These are phyloP conservation scores for Euphonia xanthogaster DNA, from an alignment of 2,797 vertebrate genomes.

Conservation along the genomic window DNA sequence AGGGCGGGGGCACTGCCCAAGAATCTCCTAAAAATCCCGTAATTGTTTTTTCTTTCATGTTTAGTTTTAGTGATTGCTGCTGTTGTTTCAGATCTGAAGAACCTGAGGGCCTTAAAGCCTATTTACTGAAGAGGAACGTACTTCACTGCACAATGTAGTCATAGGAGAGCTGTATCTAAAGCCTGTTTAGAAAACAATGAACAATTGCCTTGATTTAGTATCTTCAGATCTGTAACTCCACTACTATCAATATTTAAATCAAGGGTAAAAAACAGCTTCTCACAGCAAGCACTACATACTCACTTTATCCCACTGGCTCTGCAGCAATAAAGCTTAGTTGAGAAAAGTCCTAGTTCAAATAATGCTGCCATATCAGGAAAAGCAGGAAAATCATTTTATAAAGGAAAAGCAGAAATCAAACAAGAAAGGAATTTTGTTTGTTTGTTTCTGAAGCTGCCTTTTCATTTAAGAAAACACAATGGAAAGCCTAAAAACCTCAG, in stretches of 20 bases:
- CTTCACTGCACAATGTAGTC: neutral
- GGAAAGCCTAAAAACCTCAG: constrained; percentile 19
- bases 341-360: constrained; percentile 2
- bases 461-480: constrained; percentile 60
- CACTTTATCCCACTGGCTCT: neutral
- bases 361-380: neutral
- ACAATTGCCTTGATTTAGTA: neutral
- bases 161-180: neutral
- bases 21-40: neutral
- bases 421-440: constrained; percentile 57
- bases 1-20: neutral
- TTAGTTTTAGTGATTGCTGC: neutral
- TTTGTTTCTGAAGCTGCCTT: constrained; percentile 31
- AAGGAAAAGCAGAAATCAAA: constrained; percentile 11
- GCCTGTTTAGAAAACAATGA: neutral
- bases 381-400: neutral
- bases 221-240: neutral
- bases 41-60: neutral
- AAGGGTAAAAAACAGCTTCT: neutral
- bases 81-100: neutral
- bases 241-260: neutral
- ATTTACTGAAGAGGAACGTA: neutral
- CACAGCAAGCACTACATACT: neutral
- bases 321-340: neutral
- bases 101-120: neutral